Conservation (phyloP, 2,888 invertebrate genomes). For the Aphodius sticticus region DNA sequence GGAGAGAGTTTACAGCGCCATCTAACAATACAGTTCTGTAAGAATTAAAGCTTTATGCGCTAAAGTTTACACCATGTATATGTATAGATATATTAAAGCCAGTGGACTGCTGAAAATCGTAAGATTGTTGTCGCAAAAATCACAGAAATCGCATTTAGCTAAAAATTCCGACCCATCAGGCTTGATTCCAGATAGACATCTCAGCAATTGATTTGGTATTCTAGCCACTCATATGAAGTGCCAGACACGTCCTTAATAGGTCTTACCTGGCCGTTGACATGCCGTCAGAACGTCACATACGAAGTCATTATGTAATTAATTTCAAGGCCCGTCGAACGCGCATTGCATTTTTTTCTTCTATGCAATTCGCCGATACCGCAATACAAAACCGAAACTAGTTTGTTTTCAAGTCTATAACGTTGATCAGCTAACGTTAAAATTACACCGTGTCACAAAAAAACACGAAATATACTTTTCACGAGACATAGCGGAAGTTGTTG, state of each 20-base stretch:
- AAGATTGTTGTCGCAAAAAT: too few species aligned
- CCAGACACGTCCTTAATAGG: background rate
- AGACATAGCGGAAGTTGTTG: too few species aligned
- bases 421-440: background rate
- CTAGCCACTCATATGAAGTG: background rate
- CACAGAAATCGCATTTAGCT: too few species aligned
- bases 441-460: too few species aligned
- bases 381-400: background rate
- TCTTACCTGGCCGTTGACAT: background rate
- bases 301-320: background rate
- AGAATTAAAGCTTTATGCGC: too few species aligned
- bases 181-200: background rate
- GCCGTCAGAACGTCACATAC: background rate
- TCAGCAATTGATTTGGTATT: background rate
- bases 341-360: background rate
- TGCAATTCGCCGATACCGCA: background rate
- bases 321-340: background rate
- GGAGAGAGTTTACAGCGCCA: too few species aligned
- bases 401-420: background rate
- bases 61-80: too few species aligned
- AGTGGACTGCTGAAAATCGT: too few species aligned
- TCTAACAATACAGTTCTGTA: too few species aligned
- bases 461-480: too few species aligned
- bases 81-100: too few species aligned
- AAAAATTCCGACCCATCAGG: too few species aligned